A percentile compares a stretch with the other conserved stretches of the same genome.
These are phyloP conservation scores for Synergus gifuensis DNA, from an alignment of 2,888 invertebrate species.

Conservation along the genomic window DNA sequence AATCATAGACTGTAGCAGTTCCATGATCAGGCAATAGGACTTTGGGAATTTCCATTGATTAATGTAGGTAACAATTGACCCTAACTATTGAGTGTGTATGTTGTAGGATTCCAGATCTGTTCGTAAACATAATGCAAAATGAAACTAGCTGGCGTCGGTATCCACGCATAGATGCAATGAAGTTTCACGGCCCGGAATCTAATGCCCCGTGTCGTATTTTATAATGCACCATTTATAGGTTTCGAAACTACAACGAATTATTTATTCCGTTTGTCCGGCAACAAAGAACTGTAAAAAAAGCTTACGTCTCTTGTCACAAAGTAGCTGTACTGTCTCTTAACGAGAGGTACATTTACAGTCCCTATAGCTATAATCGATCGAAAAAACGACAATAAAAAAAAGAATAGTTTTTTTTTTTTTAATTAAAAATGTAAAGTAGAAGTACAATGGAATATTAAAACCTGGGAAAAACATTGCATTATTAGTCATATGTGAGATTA, in stretches of 20 bases:
- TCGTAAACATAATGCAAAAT: conserved; percentile 57
- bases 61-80: conserved; percentile 53
- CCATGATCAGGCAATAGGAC: conserved; percentile 48
- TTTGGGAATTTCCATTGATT: conserved; percentile 57
- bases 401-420: too few species aligned
- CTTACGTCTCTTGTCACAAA: conserved; percentile 11
- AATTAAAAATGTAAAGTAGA: too few species aligned
- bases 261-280: conserved; percentile 18
- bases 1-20: conserved; percentile 6
- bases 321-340: not conserved
- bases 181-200: conserved; percentile 31
- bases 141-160: conserved; percentile 34
- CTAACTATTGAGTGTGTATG: conserved; percentile 53
- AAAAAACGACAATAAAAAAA: too few species aligned
- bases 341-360: not conserved
- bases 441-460: too few species aligned
- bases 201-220: not conserved
- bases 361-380: not conserved
- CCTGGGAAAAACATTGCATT: too few species aligned
- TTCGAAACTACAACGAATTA: conserved; percentile 11
- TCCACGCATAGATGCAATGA: conserved; percentile 35
- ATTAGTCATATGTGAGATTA: too few species aligned
- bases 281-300: conserved; percentile 12
- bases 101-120: conserved; percentile 48
- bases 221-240: not conserved